phyloP scores from a whole-genome alignment of 92 coral and sea anemone species.

The Zoanthus solanderi region DNA sequence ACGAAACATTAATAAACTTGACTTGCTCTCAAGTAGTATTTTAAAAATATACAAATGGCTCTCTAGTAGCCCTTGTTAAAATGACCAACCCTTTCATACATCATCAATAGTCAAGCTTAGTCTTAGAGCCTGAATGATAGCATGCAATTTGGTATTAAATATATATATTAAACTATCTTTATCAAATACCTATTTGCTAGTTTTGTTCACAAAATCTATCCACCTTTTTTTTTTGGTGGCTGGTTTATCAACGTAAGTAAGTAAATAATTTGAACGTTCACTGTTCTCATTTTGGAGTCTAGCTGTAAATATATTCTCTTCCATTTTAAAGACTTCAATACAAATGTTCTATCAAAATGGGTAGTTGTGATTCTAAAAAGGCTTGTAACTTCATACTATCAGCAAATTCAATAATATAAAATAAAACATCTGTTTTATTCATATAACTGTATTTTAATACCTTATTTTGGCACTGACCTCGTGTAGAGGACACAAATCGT shows the following conservation, averaged over 20 bases:
- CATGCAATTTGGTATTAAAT: not conserved
- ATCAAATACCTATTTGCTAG: conserved; percentile 28
- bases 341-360: conserved; percentile 3
- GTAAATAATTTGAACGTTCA: conserved; percentile 8
- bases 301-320: conserved; percentile 37
- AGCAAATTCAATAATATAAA: conserved; percentile 15
- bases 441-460: no score
- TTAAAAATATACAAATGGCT: conserved; percentile 35
- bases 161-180: conserved; percentile 41
- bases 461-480: no score
- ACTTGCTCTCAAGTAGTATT: not conserved
- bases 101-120: not conserved
- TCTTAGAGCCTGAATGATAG: not conserved
- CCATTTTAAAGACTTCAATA: not conserved
- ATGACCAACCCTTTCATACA: not conserved
- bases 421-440: not conserved
- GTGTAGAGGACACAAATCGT: no score
- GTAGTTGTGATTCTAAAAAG: conserved; percentile 31
- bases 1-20: not conserved
- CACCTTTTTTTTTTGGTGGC: conserved; percentile 11
- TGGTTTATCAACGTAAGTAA: not conserved
- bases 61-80: not conserved
- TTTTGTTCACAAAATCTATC: conserved; percentile 38
- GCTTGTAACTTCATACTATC: not conserved
- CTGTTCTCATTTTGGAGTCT: conserved; percentile 16